Evolutionary conservation across 2,888 invertebrate genomes (phyloP).

Genomic region (Atethmia centrago): DNA sequence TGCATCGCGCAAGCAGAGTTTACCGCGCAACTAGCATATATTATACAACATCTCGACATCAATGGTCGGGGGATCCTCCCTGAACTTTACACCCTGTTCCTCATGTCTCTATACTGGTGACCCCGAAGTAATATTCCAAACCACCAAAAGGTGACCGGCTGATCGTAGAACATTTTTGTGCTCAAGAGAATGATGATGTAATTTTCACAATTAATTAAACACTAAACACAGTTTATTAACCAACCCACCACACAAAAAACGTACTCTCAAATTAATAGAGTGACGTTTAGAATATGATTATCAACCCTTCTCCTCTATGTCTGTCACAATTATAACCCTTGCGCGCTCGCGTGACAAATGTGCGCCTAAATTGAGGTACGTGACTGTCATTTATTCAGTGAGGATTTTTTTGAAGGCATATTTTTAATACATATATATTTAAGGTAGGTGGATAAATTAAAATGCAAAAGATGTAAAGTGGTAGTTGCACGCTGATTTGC

Average conservation of each 20-base stretch:
- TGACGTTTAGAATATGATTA: slow-evolving; percentile 79
- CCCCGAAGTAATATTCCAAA: too few species aligned
- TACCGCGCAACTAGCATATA: too few species aligned
- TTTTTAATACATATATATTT: slow-evolving; percentile 4
- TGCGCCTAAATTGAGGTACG: slow-evolving; percentile 67
- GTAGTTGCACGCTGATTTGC: not conserved
- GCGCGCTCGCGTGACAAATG: slow-evolving; percentile 64
- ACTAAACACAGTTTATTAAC: slow-evolving; percentile 12
- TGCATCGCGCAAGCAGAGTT: too few species aligned
- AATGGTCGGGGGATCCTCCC: too few species aligned
- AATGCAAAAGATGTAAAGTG: not conserved
- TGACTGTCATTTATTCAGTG: slow-evolving; percentile 65
- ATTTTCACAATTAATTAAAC: not conserved
- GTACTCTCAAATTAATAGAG: slow-evolving; percentile 59
- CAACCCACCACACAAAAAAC: slow-evolving; percentile 40
- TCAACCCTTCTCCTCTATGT: slow-evolving; percentile 79
- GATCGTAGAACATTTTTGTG: not conserved
- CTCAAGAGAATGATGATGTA: not conserved
- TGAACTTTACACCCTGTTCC: too few species aligned
- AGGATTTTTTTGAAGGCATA: slow-evolving; percentile 1
- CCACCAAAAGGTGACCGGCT: too few species aligned
- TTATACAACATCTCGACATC: too few species aligned
- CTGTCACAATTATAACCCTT: slow-evolving; percentile 82
- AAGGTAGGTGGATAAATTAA: not conserved
- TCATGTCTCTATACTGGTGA: too few species aligned